Percentiles rank a stretch among this genome's conserved stretches.
phyloP scores from a whole-genome alignment of 37 sponge, comb jelly and placozoan species.

The Chondrilla cf. caribensis region DNA sequence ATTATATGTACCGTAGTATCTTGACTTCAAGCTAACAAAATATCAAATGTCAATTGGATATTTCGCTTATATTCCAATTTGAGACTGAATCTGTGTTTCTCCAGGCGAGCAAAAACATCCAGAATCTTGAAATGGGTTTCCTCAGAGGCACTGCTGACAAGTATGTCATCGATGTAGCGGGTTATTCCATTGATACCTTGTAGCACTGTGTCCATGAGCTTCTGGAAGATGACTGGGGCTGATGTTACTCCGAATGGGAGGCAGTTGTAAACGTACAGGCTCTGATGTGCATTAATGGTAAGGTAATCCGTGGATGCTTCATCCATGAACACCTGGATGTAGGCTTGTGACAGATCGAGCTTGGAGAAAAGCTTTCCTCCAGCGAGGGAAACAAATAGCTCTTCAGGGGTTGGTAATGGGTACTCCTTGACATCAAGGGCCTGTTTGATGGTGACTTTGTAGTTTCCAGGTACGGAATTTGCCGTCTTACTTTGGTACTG shows the following conservation, averaged over 20 bases:
- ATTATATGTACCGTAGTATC: too few relatives aligned
- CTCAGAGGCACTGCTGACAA: conserved; percentile 10
- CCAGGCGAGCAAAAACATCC: conserved; percentile 17
- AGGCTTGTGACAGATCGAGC: conserved; percentile 33
- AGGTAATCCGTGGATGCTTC: not conserved
- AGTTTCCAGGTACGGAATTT: conserved; percentile 32
- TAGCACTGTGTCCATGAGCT: conserved; percentile 31
- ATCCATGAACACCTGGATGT: not conserved
- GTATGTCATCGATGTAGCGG: conserved; percentile 34
- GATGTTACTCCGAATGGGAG: conserved; percentile 43
- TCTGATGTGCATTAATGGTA: conserved; percentile 37
- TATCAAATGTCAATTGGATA: too few relatives aligned
- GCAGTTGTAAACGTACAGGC: conserved; percentile 16
- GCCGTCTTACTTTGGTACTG: conserved; percentile 30
- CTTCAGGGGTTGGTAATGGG: conserved; percentile 33
- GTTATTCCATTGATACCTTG: conserved; percentile 9
- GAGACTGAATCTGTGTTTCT: conserved; percentile 12
- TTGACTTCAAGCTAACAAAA: too few relatives aligned
- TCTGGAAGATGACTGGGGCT: conserved; percentile 42
- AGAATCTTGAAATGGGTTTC: conserved; percentile 10
- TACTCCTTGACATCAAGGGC: conserved; percentile 10
- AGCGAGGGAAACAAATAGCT: conserved; percentile 7
- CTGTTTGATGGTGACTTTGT: conserved; percentile 30
- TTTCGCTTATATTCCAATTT: too few relatives aligned
- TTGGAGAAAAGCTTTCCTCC: conserved; percentile 40